A percentile compares a stretch with the other conserved stretches of the same genome.
These are phyloP conservation scores for Drosophila sulfurigaster DNA, from an alignment of 1,140 invertebrate genomes.

Conservation along the genomic window DNA sequence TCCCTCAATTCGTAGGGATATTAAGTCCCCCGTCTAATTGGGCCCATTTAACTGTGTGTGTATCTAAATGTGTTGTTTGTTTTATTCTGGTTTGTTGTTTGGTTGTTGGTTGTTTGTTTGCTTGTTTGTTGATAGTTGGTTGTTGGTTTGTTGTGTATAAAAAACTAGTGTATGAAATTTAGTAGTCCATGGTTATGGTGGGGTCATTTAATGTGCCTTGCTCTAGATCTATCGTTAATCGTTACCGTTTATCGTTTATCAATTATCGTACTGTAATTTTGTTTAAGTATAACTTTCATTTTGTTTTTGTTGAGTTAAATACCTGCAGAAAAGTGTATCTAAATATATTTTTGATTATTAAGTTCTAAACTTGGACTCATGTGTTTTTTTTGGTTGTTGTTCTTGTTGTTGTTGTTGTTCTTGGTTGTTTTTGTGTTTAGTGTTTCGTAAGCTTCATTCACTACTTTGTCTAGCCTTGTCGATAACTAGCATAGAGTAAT, in stretches of 20 bases:
- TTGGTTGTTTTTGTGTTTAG: conserved; percentile 62
- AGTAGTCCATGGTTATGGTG: conserved; percentile 80
- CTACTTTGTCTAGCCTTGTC: conserved; percentile 73
- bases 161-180: conserved; percentile 79
- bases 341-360: conserved; percentile 84
- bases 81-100: conserved; percentile 47
- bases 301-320: conserved; percentile 62
- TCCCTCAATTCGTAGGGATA: conserved; percentile 34
- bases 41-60: conserved; percentile 71
- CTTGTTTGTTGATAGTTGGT: conserved; percentile 37
- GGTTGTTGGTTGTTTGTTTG: conserved; percentile 40
- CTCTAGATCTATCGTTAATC: conserved; percentile 59
- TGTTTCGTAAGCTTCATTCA: conserved; percentile 76
- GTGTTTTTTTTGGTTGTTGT: conserved; percentile 57
- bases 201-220: conserved; percentile 72
- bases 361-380: conserved; percentile 84
- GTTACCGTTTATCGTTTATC: conserved; percentile 52
- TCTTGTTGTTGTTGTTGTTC: conserved; percentile 53
- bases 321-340: conserved; percentile 83
- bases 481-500: conserved; percentile 72
- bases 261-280: conserved; percentile 56
- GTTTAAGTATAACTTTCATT: conserved; percentile 45
- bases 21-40: conserved; percentile 48
- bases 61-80: conserved; percentile 21
- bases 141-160: conserved; percentile 47